Conservation (phyloP, 1,140 invertebrate species). For the Penaeus vannamei region DNA sequence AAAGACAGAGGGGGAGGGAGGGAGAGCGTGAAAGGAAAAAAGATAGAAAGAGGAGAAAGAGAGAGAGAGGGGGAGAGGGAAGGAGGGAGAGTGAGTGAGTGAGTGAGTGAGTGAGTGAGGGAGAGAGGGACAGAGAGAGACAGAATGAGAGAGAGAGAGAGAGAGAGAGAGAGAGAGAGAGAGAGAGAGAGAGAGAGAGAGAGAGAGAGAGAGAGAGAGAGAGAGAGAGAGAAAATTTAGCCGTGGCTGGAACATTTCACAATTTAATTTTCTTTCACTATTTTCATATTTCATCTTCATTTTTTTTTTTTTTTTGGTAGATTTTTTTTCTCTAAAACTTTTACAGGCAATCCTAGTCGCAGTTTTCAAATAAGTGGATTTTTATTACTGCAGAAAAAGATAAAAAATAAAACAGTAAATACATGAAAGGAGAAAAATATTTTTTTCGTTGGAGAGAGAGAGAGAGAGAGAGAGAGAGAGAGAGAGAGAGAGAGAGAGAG, state of each 20-base stretch:
- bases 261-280: not conserved
- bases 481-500: not conserved
- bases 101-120: too few species aligned
- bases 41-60: not conserved
- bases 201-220: not conserved
- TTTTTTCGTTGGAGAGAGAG: too few species aligned
- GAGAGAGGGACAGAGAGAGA: too few species aligned
- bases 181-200: constrained; percentile 7
- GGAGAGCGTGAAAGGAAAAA: not conserved
- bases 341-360: too few species aligned
- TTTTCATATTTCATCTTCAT: too few species aligned
- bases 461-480: not conserved
- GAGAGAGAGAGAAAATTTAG: not conserved
- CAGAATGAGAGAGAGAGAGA: too few species aligned
- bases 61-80: not conserved
- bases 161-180: not conserved
- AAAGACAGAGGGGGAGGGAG: not conserved
- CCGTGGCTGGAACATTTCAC: not conserved
- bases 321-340: too few species aligned
- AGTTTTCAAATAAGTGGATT: too few species aligned
- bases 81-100: not conserved
- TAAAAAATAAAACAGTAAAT: not conserved
- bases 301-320: too few species aligned
- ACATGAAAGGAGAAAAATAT: not conserved
- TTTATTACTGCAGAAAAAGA: not conserved